Conservation (phyloP, 2,888 invertebrate species). For the Phengaris arion region DNA sequence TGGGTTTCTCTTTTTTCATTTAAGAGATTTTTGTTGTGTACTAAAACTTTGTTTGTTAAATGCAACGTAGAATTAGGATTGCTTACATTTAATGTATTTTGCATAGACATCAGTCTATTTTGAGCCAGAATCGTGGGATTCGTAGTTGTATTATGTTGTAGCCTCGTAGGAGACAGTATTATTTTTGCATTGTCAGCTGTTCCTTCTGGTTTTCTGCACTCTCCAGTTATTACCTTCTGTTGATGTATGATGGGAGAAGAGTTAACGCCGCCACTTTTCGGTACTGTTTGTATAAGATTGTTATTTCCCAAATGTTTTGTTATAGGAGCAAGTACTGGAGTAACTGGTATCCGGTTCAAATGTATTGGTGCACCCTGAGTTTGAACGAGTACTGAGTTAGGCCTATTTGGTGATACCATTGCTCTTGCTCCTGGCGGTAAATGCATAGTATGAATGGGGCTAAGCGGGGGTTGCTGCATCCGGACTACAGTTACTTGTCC, state of each 20-base stretch:
- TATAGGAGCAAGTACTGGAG: conserved; percentile 78
- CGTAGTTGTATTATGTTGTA: conserved; percentile 51
- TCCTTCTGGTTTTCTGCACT: conserved; percentile 58
- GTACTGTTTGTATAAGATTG: conserved; percentile 61
- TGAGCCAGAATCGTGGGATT: conserved; percentile 70
- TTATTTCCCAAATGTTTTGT: conserved; percentile 78
- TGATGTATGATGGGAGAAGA: conserved; percentile 55
- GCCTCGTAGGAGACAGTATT: conserved; percentile 63
- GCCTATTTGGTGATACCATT: conserved; percentile 70
- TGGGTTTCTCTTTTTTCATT: conserved; percentile 62
- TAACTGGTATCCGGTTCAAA: conserved; percentile 79
- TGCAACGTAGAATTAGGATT: conserved; percentile 61
- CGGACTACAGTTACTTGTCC: conserved; percentile 75
- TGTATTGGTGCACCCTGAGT: conserved; percentile 69
- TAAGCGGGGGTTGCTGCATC: conserved; percentile 72
- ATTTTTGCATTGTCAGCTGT: conserved; percentile 63
- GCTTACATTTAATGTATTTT: conserved; percentile 62
- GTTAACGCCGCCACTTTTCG: conserved; percentile 53
- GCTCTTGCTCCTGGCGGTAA: conserved; percentile 62
- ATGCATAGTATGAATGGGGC: conserved; percentile 70
- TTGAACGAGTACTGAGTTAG: conserved; percentile 71
- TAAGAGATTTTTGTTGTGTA: conserved; percentile 57
- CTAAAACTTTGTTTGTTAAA: conserved; percentile 62
- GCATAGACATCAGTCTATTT: conserved; percentile 70
- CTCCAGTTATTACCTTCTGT: conserved; percentile 63